Conservation (phyloP, 37 sponge, comb jelly and placozoan genomes). For the Cliona cf. orientalis region DNA sequence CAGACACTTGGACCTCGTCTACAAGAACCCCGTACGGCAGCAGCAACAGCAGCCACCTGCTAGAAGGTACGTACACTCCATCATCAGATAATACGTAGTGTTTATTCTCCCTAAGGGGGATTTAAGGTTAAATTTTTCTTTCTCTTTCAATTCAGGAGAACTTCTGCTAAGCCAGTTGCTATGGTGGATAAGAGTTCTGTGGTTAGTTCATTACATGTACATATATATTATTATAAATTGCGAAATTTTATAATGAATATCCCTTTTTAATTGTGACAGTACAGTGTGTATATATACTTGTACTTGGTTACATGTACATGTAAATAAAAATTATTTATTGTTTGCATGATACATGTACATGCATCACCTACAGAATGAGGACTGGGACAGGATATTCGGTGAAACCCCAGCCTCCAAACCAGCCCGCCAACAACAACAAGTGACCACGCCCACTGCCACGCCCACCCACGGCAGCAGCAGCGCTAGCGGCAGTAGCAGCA, state of each 20-base stretch:
- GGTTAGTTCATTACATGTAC: too few species aligned
- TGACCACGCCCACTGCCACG: neutral
- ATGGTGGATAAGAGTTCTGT: neutral
- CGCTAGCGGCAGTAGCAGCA: neutral
- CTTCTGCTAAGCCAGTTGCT: neutral
- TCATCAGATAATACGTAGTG: too few species aligned
- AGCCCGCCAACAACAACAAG: neutral
- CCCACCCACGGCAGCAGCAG: neutral
- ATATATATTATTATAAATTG: too few species aligned
- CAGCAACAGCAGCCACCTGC: too few species aligned
- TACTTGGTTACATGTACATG: too few species aligned
- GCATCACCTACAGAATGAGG: slow-evolving; percentile 62
- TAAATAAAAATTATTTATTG: too few species aligned
- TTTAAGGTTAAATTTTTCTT: neutral
- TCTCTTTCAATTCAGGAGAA: neutral
- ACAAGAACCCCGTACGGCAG: slow-evolving; percentile 3
- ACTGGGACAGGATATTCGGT: slow-evolving; percentile 90
- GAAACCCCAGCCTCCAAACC: slow-evolving; percentile 23
- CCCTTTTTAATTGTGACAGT: too few species aligned
- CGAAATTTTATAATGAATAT: too few species aligned
- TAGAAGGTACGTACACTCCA: too few species aligned
- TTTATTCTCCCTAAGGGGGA: neutral
- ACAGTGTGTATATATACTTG: too few species aligned
- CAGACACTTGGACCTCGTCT: slow-evolving; percentile 9
- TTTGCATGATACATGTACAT: too few species aligned